Percentiles rank a stretch among this genome's conserved stretches.
These are phyloP conservation scores for Yasuhikotakia modesta DNA, from an alignment of 2,797 vertebrate genomes.

Conservation along the genomic window DNA sequence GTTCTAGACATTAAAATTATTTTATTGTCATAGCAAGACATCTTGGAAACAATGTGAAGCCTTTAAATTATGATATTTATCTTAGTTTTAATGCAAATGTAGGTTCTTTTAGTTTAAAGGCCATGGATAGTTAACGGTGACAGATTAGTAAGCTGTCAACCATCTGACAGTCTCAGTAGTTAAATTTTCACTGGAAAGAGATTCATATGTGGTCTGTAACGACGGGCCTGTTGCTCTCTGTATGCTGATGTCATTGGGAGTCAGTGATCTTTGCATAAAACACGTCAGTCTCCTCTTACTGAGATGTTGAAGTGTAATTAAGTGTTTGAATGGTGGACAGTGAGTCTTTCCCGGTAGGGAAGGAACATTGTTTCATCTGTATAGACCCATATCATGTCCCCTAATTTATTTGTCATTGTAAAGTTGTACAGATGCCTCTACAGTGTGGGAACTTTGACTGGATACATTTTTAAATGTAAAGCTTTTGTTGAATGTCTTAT, in stretches of 20 bases:
- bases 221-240: slow-evolving; percentile 34
- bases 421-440: slow-evolving; percentile 67
- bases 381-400: slow-evolving; percentile 60
- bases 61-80: slow-evolving; percentile 63
- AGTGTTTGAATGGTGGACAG: slow-evolving; percentile 45
- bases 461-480: slow-evolving; percentile 77
- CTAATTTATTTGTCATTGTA: slow-evolving; percentile 68
- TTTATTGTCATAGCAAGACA: slow-evolving; percentile 47
- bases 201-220: slow-evolving; percentile 39
- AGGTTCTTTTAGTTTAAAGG: slow-evolving; percentile 41
- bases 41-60: slow-evolving; percentile 55
- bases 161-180: slow-evolving; percentile 34
- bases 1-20: slow-evolving; percentile 35
- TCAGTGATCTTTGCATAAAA: slow-evolving; percentile 38
- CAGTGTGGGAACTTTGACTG: slow-evolving; percentile 77
- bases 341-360: slow-evolving; percentile 45
- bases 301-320: slow-evolving; percentile 35
- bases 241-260: slow-evolving; percentile 25
- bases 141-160: slow-evolving; percentile 37
- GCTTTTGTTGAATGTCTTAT: slow-evolving; percentile 59
- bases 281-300: slow-evolving; percentile 24
- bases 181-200: slow-evolving; percentile 51
- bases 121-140: slow-evolving; percentile 38
- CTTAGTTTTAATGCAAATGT: slow-evolving; percentile 52
- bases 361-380: slow-evolving; percentile 53